Percentiles rank a stretch among this genome's conserved stretches.
phyloP scores from a whole-genome alignment of 2,797 vertebrate genomes.

The Emydoidea blandingii region DNA sequence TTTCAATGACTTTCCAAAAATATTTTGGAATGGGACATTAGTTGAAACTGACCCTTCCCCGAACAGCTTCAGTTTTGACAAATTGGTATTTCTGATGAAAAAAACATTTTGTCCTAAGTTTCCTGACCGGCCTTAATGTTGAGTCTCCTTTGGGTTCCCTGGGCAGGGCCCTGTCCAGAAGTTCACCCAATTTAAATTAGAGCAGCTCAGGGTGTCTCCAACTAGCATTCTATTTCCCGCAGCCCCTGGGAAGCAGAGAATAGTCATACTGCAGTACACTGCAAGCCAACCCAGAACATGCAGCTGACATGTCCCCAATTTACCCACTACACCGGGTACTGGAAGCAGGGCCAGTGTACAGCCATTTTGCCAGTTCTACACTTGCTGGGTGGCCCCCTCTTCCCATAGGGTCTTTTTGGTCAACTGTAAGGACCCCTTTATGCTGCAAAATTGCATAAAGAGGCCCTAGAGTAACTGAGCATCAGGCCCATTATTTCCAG shows the following conservation, averaged over 20 bases:
- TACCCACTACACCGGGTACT: neutral
- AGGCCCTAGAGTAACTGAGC: accelerated
- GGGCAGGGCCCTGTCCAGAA: neutral
- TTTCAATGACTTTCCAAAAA: neutral
- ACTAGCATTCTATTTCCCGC: neutral
- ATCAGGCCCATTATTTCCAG: accelerated
- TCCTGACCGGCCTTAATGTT: neutral
- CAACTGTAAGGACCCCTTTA: accelerated
- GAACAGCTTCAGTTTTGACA: neutral
- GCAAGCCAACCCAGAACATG: neutral
- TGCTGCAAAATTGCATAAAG: neutral
- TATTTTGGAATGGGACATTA: neutral
- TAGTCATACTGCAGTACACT: neutral
- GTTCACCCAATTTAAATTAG: neutral
- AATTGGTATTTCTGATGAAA: neutral
- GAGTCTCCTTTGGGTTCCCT: neutral
- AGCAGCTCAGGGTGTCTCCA: neutral
- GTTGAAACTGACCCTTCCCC: neutral
- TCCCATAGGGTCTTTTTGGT: accelerated
- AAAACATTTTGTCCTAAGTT: neutral
- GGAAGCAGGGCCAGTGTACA: neutral
- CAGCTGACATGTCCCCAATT: neutral
- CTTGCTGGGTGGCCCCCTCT: neutral
- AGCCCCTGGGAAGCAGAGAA: neutral
- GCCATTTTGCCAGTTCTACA: neutral